phyloP scores from a whole-genome alignment of 2,113 vertebrate species.

The Australoheros scitulus region DNA sequence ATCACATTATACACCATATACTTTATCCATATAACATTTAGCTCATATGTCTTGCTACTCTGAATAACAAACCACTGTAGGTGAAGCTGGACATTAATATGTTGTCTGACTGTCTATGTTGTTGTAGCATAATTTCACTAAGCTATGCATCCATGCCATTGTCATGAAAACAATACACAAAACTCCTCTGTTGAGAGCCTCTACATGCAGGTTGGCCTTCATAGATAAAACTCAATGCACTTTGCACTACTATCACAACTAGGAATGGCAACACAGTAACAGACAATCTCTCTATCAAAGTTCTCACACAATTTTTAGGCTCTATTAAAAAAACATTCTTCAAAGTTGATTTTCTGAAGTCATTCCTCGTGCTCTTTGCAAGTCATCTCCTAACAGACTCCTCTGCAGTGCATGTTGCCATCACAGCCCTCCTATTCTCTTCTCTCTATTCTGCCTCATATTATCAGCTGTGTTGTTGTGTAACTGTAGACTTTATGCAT shows the following conservation, averaged over 20 bases:
- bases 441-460: constrained; percentile 26
- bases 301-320: not conserved
- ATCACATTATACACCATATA: constrained; percentile 18
- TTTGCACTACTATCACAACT: not conserved
- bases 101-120: constrained; percentile 21
- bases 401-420: constrained; percentile 16
- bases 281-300: not conserved
- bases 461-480: constrained; percentile 32
- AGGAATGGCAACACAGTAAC: not conserved
- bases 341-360: constrained; percentile 4
- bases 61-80: constrained; percentile 31
- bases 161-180: constrained; percentile 4
- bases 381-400: constrained; percentile 20
- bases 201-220: not conserved
- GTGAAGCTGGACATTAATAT: constrained; percentile 35
- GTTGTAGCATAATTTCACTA: constrained; percentile 22
- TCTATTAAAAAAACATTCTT: not conserved
- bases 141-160: constrained; percentile 19
- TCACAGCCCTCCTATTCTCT: constrained; percentile 23
- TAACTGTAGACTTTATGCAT: constrained; percentile 53
- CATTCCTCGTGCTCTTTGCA: not conserved
- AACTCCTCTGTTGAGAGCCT: not conserved
- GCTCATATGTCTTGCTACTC: constrained; percentile 32
- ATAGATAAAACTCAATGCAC: constrained; percentile 4
- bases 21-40: constrained; percentile 35